Base-by-base conservation (phyloP, 2,888 invertebrate species). In the Andrena trimmerana region DNA sequence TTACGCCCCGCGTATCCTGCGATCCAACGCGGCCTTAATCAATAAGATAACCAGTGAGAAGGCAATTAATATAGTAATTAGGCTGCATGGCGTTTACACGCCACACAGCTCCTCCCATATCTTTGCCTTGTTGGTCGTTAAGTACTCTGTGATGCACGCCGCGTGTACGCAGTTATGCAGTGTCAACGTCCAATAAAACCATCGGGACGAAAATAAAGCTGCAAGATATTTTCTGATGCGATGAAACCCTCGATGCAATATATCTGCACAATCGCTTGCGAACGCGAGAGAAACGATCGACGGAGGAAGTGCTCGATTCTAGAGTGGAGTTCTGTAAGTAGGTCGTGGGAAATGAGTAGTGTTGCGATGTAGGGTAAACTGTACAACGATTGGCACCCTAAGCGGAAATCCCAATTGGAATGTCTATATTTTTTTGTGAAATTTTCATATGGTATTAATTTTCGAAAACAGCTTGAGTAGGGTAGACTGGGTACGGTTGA, bases 21-120 rank as follows among this genome's bases (percentile, higher is more conserved):
- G 33, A 24, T 50, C 13, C 63, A 31, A 36, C 36, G 59, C 33
- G 76, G 24, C n/a, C 31, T 54, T 81, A 72, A 85, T 82, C 81
- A 75, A 72, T 69, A 71, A 80, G 77, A 71, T 62, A 60, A 31
- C 54, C 57, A 52, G n/a, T 20, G 63, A 16, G 70, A 59, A 63
- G 68, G 76, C 71, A 71, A 71, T 77, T 74, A 81, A 81, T 81
- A 78, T 81, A 68, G 78, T 78, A 81, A 81, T 81, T 81, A 78
- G 73, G 60, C 86, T 73, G 83, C 52, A 74, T 84, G 88, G 81
- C 86, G 80, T 84, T 86, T 90, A 90, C 86, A 90, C 74, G 90
- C 78, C 77, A 59, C 48, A 67, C 13, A 42, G 50, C 83, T 76
- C 88, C 89, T 83, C 91, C 87, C 77, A 86, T 92, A 92, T 83